Evolutionary conservation across 2,113 vertebrate genomes (phyloP), one percentile per base, ranked within the genome.

Genomic region (Emydura subglobosa): DNA sequence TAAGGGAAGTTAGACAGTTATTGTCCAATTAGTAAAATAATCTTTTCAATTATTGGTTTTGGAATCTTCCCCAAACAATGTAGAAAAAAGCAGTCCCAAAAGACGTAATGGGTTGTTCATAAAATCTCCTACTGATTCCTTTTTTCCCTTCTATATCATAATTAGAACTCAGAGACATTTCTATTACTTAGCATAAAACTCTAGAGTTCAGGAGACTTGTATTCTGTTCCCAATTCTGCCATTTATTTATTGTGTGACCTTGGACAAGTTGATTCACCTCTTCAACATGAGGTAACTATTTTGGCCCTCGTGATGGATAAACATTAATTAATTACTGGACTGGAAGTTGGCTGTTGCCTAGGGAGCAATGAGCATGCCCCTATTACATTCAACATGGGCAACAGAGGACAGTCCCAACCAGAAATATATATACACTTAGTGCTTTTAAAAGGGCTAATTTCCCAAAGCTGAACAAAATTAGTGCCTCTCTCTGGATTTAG

Each of bases 21-120:
- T 21, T 44, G 5, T 76, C 24, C 42, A 47, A 78, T 5, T 78
- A 22, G 74, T 78, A 78, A 78, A 78, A 47, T 78, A 72, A 76
- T 78, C 42, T 27, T 78, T 44, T 27, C 39, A 47, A 47, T 78
- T 78, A 27, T 11, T 25, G 16, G 17, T 59, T 91, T 94, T 79
- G 79, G 55, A 92, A 87, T 81, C 50, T 10, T 83, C 49, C 7
- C 10, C 16, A 53, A 93, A 94, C 91, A 94, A 95, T 84, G 55
- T 96, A 95, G 94, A 79, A 24, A 44, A 78, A 92, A 92, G 89
- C 72, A 84, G 59, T 81, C 90, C 90, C 47, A 83, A 93, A 24
- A 72, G 31, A 51, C 82, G 95, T 95, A 86, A 95, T 95, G 91
- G 95, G 55, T 84, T 95, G 83, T 92, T 54, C 79, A 72, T 85